Evolutionary conservation across 2,113 vertebrate genomes (phyloP), one percentile per base, ranked within the genome.

Genomic region (Perccottus glenii): DNA sequence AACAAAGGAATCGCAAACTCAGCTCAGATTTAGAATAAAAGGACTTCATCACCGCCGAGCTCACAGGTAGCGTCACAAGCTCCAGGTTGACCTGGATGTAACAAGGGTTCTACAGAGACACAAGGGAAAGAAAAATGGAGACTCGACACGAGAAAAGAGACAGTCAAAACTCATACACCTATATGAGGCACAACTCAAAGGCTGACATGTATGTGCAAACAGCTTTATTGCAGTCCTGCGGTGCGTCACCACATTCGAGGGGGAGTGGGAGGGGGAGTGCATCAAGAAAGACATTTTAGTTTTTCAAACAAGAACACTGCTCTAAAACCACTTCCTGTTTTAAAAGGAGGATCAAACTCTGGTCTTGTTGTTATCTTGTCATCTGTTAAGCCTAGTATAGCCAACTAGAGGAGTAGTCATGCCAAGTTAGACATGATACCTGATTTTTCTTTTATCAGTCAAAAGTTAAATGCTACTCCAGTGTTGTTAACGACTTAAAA

Each of bases 221-320:
- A 70, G 83, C 73, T 66, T 87, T 86, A 86, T 81, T 86, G 88
- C 86, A 83, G 75, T 71, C 73, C 75, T 84, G 84, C 12, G 49
- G 81, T 67, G n/a, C n/a, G 63, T 32, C 16, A 66, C 75, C 78
- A 70, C 80, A 78, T 52, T 12, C 5, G 2, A n/a, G 14, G 32
- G n/a, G 35, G 19, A 36, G 8, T 16, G 9, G 32, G 10, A 32
- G 58, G 10, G 4, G 50, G 56, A 19, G 43, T 72, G 74, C 60
- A 70, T 65, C 4, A 3, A 33, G 6, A 35, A 32, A 27, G 19
- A 27, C 19, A 27, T 27, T 27, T n/a, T 2, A 7, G 32, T 40
- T 40, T 27, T 8, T 40, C 38, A 3, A 40, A 40, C 8, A 8
- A 43, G 10, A n/a, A 56, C 8, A 11, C 14, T 2, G 53, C 53